Evolutionary conservation across 2,113 vertebrate species (phyloP).

Genomic region (Corapipo altera): DNA sequence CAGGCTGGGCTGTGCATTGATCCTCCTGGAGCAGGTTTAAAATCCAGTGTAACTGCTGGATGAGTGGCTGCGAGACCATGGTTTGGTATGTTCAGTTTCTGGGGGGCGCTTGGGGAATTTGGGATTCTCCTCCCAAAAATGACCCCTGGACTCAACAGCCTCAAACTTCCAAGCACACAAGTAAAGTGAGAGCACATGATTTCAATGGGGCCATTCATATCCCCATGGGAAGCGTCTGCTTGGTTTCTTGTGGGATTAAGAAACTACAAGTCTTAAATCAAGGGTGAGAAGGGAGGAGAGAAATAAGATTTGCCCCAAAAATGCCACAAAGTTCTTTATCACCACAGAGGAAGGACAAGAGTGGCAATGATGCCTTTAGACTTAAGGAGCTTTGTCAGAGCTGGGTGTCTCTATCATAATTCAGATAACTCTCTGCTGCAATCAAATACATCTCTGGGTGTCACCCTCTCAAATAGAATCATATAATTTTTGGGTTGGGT

Average conservation of each 20-base stretch:
- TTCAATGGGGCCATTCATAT: not conserved
- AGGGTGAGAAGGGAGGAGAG: not conserved
- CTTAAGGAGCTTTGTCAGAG: not conserved
- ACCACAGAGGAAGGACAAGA: not conserved
- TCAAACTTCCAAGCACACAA: not conserved
- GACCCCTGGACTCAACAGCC: not conserved
- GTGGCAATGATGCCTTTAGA: not conserved
- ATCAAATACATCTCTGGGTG: not conserved
- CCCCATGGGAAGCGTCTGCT: rapidly evolving
- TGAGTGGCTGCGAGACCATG: not conserved
- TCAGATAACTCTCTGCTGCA: not conserved
- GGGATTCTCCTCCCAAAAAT: not conserved
- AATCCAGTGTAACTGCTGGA: not conserved
- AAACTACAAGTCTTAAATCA: not conserved
- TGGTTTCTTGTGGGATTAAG: not conserved
- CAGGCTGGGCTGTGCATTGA: rapidly evolving
- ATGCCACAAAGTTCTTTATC: not conserved
- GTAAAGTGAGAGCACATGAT: not conserved
- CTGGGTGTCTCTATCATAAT: not conserved
- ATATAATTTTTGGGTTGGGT: not conserved
- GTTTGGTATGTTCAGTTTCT: not conserved
- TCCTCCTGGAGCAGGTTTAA: not conserved
- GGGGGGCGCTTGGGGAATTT: not conserved
- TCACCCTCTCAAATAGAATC: not conserved
- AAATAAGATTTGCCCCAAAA: not conserved